These are phyloP conservation scores for Coptotermes formosanus DNA, from an alignment of 1,140 invertebrate species.

Conservation along the genomic window DNA sequence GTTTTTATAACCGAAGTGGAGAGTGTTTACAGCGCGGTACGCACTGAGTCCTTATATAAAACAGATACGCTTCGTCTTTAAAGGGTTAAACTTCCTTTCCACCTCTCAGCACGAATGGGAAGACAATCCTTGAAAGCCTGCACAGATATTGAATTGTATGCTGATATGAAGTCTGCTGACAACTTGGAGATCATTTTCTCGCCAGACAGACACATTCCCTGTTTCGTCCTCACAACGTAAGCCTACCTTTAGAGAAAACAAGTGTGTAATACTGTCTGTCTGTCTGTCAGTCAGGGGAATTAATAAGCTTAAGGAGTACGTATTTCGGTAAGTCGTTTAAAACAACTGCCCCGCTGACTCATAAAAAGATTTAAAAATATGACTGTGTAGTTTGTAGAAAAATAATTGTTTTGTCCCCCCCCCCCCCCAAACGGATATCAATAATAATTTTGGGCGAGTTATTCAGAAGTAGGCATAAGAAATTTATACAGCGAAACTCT, in stretches of 20 bases:
- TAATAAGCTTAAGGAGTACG: neutral
- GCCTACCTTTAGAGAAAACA: neutral
- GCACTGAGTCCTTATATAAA: no score
- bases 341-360: neutral
- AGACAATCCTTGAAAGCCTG: neutral
- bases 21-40: no score
- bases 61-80: no score
- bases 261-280: neutral
- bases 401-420: neutral
- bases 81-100: neutral
- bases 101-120: neutral
- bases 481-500: neutral
- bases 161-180: neutral
- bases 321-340: neutral
- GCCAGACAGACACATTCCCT: neutral
- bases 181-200: neutral
- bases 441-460: neutral
- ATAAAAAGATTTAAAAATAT: neutral
- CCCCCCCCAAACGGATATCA: neutral
- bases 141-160: neutral
- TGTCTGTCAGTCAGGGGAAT: no score
- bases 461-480: neutral
- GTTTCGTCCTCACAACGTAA: neutral
- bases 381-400: neutral
- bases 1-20: no score